Evolutionary conservation across 37 sponge, comb jelly and placozoan genomes (phyloP).

Genomic region (Aplysina aerophoba): DNA sequence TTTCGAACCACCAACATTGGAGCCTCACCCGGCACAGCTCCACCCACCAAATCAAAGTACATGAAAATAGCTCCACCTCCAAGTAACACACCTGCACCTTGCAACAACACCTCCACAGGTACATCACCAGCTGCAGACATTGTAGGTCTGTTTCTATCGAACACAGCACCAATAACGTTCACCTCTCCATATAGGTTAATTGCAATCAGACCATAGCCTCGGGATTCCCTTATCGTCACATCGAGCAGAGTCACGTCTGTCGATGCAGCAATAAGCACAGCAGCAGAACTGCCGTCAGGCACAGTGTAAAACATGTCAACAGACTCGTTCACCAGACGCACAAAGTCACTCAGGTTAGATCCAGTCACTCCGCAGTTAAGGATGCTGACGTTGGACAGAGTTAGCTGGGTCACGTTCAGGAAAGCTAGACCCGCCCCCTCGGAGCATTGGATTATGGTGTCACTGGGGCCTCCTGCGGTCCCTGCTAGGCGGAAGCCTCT

Average conservation of each 20-base stretch:
- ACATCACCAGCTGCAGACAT: not conserved
- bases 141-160: not conserved
- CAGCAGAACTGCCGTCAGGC: not conserved
- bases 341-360: not conserved
- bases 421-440: slow-evolving; percentile 10
- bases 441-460: not conserved
- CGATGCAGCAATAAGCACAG: not conserved
- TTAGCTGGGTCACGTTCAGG: not conserved
- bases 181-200: not conserved
- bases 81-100: not conserved
- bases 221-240: not conserved
- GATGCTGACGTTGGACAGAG: not conserved
- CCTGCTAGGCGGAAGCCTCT: not conserved
- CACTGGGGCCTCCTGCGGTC: not conserved
- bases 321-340: not conserved
- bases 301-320: not conserved
- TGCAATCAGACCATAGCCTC: slow-evolving; percentile 9
- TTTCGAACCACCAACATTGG: not conserved
- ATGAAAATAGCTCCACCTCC: slow-evolving; percentile 21
- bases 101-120: not conserved
- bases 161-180: not conserved
- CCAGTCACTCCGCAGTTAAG: not conserved
- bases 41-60: not conserved
- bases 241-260: not conserved
- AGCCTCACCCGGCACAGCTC: too few relatives aligned